These are phyloP conservation scores for Erpetoichthys calabaricus DNA, from an alignment of 2,797 vertebrate genomes.

Conservation along the genomic window DNA sequence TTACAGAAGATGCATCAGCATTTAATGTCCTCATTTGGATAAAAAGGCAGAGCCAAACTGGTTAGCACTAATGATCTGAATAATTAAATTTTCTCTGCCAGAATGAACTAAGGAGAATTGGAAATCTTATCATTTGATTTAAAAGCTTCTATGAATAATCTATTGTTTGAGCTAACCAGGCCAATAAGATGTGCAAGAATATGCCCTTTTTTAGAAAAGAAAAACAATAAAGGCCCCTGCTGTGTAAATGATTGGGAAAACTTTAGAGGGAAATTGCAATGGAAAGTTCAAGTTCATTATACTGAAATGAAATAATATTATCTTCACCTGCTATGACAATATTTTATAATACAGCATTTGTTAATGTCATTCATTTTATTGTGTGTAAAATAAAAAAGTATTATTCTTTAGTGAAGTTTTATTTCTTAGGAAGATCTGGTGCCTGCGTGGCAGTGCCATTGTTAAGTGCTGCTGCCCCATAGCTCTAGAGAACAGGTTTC, in stretches of 20 bases:
- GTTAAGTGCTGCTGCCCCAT: too few species aligned
- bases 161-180: slow-evolving; percentile 3
- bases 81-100: slow-evolving; percentile 6
- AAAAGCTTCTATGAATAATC: slow-evolving; percentile 4
- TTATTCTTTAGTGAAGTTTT: background rate
- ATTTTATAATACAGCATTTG: slow-evolving; percentile 8
- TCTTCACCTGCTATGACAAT: slow-evolving; percentile 22
- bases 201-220: slow-evolving; percentile 3
- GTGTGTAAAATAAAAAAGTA: background rate
- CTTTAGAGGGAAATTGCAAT: slow-evolving; percentile 40
- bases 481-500: too few species aligned
- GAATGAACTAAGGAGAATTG: slow-evolving; percentile 1
- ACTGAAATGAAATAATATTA: slow-evolving; percentile 69
- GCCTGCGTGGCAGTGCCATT: too few species aligned
- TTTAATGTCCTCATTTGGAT: slow-evolving; percentile 4
- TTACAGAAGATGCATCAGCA: background rate
- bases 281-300: slow-evolving; percentile 66
- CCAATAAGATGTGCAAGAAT: slow-evolving; percentile 8
- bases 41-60: background rate
- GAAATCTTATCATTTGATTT: slow-evolving; percentile 8
- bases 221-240: slow-evolving; percentile 9
- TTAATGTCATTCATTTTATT: slow-evolving; percentile 10
- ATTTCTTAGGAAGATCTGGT: too few species aligned
- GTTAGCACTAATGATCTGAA: slow-evolving; percentile 9
- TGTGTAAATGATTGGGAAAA: slow-evolving; percentile 11